Percentiles rank a stretch among this genome's conserved stretches.
These are phyloP conservation scores for Rhincodon typus DNA, from an alignment of 2,797 vertebrate genomes.

Conservation along the genomic window DNA sequence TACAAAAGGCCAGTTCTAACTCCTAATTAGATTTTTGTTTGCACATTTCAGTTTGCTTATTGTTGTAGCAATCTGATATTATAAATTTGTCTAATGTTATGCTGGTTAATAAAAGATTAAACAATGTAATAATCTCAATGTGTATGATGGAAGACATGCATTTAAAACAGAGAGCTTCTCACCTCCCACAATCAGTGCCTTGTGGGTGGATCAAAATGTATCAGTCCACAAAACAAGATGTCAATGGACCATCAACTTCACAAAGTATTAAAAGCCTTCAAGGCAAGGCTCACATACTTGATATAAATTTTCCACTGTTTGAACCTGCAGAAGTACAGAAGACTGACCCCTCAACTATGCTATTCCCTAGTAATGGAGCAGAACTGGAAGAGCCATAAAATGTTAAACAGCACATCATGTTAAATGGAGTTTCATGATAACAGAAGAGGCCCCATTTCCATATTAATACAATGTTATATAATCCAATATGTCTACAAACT, in stretches of 20 bases:
- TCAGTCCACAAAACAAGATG: not conserved
- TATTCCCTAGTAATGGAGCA: too few species aligned
- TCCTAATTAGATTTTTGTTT: not conserved
- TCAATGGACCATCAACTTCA: not conserved
- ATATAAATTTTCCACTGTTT: not conserved
- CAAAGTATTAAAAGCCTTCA: not conserved
- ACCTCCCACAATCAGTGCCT: not conserved
- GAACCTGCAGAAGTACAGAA: too few species aligned
- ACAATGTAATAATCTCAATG: not conserved
- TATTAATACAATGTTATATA: too few species aligned
- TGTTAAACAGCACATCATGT: too few species aligned
- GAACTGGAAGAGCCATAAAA: too few species aligned
- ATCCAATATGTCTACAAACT: too few species aligned
- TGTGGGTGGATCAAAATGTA: not conserved
- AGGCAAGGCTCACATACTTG: not conserved
- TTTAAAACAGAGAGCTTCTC: not conserved
- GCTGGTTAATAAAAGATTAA: not conserved
- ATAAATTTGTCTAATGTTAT: not conserved
- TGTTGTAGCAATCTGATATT: not conserved
- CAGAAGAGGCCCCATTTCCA: too few species aligned
- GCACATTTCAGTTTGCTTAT: not conserved
- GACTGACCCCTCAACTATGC: too few species aligned
- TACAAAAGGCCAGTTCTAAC: too few species aligned
- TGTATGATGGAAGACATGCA: not conserved
- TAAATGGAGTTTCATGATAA: too few species aligned